Conservation (phyloP, 2,113 vertebrate species). For the Anguilla rostrata region DNA sequence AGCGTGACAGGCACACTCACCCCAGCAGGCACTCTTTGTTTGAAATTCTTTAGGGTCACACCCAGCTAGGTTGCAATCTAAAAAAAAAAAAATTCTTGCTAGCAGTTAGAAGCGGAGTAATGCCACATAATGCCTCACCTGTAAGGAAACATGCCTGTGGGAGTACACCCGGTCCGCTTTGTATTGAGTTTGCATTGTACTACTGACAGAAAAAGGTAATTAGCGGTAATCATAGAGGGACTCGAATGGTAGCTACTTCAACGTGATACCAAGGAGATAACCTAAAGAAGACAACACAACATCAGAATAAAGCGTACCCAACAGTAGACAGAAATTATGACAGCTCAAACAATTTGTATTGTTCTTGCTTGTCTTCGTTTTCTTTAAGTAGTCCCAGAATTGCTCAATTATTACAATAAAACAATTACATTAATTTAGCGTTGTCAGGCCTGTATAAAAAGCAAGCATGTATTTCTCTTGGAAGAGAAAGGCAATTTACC, state of each 20-base stretch:
- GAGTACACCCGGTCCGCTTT: slow-evolving; percentile 25
- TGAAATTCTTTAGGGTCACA: slow-evolving; percentile 74
- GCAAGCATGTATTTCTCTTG: background rate
- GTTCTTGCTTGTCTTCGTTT: background rate
- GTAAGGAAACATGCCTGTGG: slow-evolving; percentile 25
- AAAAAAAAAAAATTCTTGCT: slow-evolving; percentile 34
- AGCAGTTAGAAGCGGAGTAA: slow-evolving; percentile 12
- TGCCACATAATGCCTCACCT: slow-evolving; percentile 41
- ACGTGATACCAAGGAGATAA: background rate
- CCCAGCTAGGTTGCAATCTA: slow-evolving; percentile 75
- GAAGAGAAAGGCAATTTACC: background rate
- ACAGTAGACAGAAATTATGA: background rate
- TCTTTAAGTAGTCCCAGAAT: background rate
- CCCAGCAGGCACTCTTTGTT: slow-evolving; percentile 54
- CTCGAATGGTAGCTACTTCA: background rate
- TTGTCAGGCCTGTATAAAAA: background rate
- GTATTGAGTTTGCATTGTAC: slow-evolving; percentile 45
- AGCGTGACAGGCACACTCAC: slow-evolving; percentile 38
- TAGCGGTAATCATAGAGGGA: background rate
- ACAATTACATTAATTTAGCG: background rate
- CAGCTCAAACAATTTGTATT: background rate
- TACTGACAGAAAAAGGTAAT: slow-evolving; percentile 36
- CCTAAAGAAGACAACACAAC: background rate
- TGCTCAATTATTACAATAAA: background rate
- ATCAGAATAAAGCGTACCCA: background rate